Percentiles rank a stretch among this genome's conserved stretches.
Conservation (phyloP, 2,113 vertebrate species). For the Nyctereutes procyonoides region DNA sequence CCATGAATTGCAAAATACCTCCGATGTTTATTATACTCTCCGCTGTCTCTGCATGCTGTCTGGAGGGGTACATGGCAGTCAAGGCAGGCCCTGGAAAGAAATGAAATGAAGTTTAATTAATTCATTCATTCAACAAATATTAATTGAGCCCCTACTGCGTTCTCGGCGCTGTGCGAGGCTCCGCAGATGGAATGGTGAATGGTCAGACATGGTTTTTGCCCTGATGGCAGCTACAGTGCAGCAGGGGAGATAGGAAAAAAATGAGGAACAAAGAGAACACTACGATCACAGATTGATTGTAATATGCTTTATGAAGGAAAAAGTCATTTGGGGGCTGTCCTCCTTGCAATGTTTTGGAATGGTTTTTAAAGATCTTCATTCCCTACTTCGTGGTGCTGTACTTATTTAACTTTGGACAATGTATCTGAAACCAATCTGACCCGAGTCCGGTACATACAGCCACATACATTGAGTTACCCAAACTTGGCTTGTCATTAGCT, state of each 20-base stretch:
- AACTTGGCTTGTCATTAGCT: neutral
- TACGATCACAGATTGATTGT: neutral
- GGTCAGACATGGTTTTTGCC: neutral
- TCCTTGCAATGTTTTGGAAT: neutral
- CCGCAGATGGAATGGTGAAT: neutral
- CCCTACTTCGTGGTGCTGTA: neutral
- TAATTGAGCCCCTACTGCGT: neutral
- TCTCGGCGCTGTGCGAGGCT: neutral
- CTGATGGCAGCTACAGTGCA: neutral
- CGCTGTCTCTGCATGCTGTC: slow-evolving; percentile 15
- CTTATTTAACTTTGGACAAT: neutral
- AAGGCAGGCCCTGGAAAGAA: neutral
- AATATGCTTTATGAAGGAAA: neutral
- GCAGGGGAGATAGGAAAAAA: neutral
- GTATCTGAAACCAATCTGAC: neutral
- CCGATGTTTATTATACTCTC: slow-evolving; percentile 53
- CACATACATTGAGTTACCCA: neutral
- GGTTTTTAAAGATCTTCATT: neutral
- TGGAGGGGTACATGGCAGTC: neutral
- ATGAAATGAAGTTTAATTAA: slow-evolving; percentile 23
- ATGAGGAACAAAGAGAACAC: neutral
- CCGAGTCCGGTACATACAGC: neutral
- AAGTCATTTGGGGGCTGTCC: neutral
- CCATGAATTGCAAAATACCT: slow-evolving; percentile 77
- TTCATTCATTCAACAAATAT: slow-evolving; percentile 61